Evolutionary conservation across 30 jellyfish, hydroid and myxozoan species (phyloP), one percentile per base, ranked within the genome.

Genomic region (Mastigias papua): DNA sequence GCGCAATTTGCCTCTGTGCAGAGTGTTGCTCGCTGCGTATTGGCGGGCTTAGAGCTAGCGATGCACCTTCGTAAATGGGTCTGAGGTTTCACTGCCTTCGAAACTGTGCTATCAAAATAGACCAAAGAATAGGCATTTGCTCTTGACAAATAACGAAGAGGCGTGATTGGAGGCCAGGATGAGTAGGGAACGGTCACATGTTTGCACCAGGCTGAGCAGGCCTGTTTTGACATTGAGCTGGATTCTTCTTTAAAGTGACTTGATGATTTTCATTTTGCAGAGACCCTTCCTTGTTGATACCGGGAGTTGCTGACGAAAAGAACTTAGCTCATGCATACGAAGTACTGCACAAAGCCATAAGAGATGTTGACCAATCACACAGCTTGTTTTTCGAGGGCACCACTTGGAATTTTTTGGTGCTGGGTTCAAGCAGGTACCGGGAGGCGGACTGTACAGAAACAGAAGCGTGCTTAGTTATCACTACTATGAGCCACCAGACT

Each of bases 401-500:
- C 10, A 94, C 99, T 0, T 94, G 99, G 99, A 97, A 94, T 94
- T 89, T 76, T 86, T 94, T 74, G 92, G 72, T 15, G 99, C 84
- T 16, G 99, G 99, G 0, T 94, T 94, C 82, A 75, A 86, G 21
- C 87, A 94, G 71, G 99, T 94, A 2, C 99, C 99, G 5, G 99
- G 99, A 13, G 99, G 99, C 0, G 92, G 57, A 11, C 86, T 62
- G 34, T 94, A 65, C 81, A 57, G 48, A 28, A 94, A 94, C 83
- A 88, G 97, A 19, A 94, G 99, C 73, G 99, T 94, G 21, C 87
- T 94, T 28, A 94, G 99, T 68, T 94, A 94, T 81, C 99, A 94
- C 74, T 94, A 94, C 69, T 94, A 94, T 86, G 99, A 94, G 82
- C 99, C 99, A 10, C 99, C 99, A 17, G 99, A 94, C 78, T 94